Percentiles rank a stretch among this genome's conserved stretches.
phyloP scores from a whole-genome alignment of 2,113 vertebrate species.

The Nematolebias whitei region DNA sequence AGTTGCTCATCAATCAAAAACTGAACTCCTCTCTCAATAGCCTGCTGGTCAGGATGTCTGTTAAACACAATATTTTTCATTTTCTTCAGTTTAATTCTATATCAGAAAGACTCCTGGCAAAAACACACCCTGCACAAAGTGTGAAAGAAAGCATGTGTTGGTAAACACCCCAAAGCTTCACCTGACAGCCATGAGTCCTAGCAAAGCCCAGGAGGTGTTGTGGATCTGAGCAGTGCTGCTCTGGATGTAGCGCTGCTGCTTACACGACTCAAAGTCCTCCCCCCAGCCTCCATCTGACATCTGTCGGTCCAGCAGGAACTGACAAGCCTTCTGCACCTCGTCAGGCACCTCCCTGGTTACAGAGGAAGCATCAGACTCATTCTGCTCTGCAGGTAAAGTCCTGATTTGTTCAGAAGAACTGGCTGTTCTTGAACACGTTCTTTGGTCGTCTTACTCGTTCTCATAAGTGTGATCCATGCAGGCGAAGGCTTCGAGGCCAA shows the following conservation, averaged over 20 bases:
- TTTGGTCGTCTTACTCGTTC: conserved; percentile 72
- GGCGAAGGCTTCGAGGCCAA: conserved; percentile 93
- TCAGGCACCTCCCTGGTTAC: conserved; percentile 74
- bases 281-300: conserved; percentile 96
- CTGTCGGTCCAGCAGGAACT: conserved; percentile 89
- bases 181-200: conserved; percentile 94
- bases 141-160: too few species aligned
- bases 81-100: too few species aligned
- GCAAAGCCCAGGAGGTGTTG: conserved; percentile 93
- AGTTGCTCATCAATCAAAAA: conserved; percentile 88
- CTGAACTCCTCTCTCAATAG: conserved; percentile 87
- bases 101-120: too few species aligned
- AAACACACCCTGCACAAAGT: too few species aligned
- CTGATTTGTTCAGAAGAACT: neutral
- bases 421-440: neutral
- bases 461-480: conserved; percentile 87
- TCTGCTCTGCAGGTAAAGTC: too few species aligned
- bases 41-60: conserved; percentile 85
- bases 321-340: conserved; percentile 86
- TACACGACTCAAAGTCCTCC: conserved; percentile 94
- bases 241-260: conserved; percentile 87
- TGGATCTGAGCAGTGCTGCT: conserved; percentile 89
- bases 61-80: neutral
- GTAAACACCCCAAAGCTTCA: conserved; percentile 63
- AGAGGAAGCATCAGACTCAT: neutral